Evolutionary conservation across 2,888 invertebrate genomes (phyloP).

Genomic region (Lycaena phlaeas): DNA sequence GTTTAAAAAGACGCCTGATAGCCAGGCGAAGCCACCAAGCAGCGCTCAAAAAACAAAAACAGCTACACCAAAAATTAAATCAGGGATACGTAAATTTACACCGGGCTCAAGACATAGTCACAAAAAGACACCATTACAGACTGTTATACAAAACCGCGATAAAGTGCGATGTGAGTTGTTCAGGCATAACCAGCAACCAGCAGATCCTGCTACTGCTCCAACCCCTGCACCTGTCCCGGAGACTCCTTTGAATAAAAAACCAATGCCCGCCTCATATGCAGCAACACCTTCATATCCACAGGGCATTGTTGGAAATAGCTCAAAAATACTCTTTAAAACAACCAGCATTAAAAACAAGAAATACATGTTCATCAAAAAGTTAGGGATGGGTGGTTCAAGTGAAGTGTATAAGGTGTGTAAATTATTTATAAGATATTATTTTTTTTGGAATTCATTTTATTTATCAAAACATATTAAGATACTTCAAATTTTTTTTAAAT

Average conservation of each 20-base stretch:
- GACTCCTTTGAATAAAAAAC: conserved; percentile 45
- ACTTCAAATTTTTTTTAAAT: too few species aligned
- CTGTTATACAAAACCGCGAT: conserved; percentile 38
- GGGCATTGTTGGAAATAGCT: conserved; percentile 34
- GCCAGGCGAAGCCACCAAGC: conserved; percentile 25
- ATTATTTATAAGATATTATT: too few species aligned
- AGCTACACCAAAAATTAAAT: conserved; percentile 51
- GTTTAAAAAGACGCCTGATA: conserved; percentile 41
- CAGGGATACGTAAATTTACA: conserved; percentile 51
- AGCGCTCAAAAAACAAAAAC: conserved; percentile 39
- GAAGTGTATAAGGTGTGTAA: conserved; percentile 77
- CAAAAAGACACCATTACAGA: conserved; percentile 40
- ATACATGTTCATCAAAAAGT: conserved; percentile 80
- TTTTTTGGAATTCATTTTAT: too few species aligned
- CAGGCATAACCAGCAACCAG: conserved; percentile 31
- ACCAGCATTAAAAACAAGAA: conserved; percentile 79
- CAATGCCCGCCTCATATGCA: conserved; percentile 36
- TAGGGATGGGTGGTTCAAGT: conserved; percentile 94
- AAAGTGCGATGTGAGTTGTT: conserved; percentile 54
- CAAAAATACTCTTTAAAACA: conserved; percentile 56
- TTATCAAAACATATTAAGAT: too few species aligned
- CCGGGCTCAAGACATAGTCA: conserved; percentile 45
- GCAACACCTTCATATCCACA: conserved; percentile 63
- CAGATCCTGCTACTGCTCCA: conserved; percentile 15
- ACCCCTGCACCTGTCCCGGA: conserved; percentile 31